A percentile compares a stretch with the other conserved stretches of the same genome.
Evolutionary conservation across 2,797 vertebrate species (phyloP).

Genomic region (Lithobates pipiens): DNA sequence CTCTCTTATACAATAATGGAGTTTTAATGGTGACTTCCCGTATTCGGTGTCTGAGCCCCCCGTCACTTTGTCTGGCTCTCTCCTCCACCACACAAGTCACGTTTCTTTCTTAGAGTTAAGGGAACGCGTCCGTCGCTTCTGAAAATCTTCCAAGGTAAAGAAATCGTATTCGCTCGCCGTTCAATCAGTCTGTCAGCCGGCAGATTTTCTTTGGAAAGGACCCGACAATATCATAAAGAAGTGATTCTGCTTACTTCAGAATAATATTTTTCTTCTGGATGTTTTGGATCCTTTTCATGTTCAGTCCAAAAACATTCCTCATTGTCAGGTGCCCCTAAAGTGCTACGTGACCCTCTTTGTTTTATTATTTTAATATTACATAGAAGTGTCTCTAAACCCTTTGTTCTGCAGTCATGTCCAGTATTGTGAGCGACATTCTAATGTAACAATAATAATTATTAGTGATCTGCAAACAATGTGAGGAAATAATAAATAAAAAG

Average conservation of each 20-base stretch:
- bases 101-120: too few relatives aligned
- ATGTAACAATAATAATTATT: too few relatives aligned
- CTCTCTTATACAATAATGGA: too few relatives aligned
- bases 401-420: too few relatives aligned
- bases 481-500: too few relatives aligned
- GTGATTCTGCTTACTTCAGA: constrained; percentile 9
- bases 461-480: too few relatives aligned
- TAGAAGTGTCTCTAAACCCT: too few relatives aligned
- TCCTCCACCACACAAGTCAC: not conserved
- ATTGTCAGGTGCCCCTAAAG: not conserved
- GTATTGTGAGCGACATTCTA: too few relatives aligned
- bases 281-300: not conserved
- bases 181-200: constrained; percentile 22
- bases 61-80: not conserved
- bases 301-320: not conserved
- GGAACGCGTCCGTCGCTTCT: not conserved
- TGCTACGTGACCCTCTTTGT: not conserved
- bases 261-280: constrained; percentile 35
- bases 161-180: constrained; percentile 16
- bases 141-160: constrained; percentile 41
- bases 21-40: too few relatives aligned
- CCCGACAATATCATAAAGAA: not conserved
- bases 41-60: not conserved
- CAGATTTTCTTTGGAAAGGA: constrained; percentile 26
- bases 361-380: too few relatives aligned